Conservation (phyloP, 2,888 invertebrate genomes). For the Epinotia brunnichana region DNA sequence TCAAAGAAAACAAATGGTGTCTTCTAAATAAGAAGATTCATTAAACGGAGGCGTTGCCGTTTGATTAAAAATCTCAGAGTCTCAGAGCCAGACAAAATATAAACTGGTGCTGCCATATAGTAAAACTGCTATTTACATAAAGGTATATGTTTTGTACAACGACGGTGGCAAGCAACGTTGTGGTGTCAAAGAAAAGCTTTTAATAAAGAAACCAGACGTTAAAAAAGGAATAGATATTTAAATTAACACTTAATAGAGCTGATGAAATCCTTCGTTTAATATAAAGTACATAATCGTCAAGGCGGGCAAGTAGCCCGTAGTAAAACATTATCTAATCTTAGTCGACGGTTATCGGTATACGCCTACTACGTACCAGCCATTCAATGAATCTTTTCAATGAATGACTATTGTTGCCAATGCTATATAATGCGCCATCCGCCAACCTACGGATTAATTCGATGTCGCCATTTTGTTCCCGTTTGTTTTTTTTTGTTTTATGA, state of each 20-base stretch:
- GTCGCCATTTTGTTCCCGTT: constrained; percentile 17
- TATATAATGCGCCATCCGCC: constrained; percentile 13
- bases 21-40: too few species aligned
- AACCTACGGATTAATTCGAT: constrained; percentile 25
- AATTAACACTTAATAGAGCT: too few species aligned
- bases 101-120: too few species aligned
- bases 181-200: too few species aligned
- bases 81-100: too few species aligned
- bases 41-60: too few species aligned
- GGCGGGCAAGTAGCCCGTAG: constrained; percentile 17
- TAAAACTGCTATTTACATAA: too few species aligned
- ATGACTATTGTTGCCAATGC: constrained; percentile 54
- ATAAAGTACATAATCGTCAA: background rate
- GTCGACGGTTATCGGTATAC: constrained; percentile 40
- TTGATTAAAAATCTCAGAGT: too few species aligned
- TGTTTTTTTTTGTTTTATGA: constrained; percentile 1
- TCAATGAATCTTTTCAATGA: constrained; percentile 65
- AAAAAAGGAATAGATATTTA: too few species aligned
- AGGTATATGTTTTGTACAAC: too few species aligned
- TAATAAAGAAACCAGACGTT: too few species aligned
- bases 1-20: background rate
- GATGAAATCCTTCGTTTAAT: background rate
- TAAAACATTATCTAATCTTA: constrained; percentile 50
- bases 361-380: constrained; percentile 54
- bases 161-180: too few species aligned